Percentiles rank a stretch among this genome's conserved stretches.
Conservation (phyloP, 1,140 invertebrate genomes). For the Drosophila asahinai region DNA sequence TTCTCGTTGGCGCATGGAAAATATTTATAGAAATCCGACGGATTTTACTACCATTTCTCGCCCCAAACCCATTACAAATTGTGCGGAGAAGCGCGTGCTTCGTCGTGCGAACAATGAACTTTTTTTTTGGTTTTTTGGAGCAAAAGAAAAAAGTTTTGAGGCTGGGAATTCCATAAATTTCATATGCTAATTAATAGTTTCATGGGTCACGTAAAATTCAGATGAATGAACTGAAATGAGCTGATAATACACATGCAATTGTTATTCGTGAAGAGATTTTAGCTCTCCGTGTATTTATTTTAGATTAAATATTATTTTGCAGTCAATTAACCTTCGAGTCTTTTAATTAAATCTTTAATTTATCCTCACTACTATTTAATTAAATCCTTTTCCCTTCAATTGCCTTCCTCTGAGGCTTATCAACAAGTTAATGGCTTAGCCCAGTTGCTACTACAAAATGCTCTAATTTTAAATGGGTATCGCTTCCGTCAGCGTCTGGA, state of each 20-base stretch:
- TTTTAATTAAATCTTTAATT: constrained; percentile 1
- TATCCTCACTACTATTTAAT: not conserved
- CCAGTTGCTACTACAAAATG: constrained; percentile 40
- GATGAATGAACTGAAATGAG: constrained; percentile 38
- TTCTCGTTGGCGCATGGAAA: constrained; percentile 62
- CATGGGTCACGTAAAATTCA: constrained; percentile 33
- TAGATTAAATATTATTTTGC: not conserved
- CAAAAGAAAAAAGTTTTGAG: constrained; percentile 45
- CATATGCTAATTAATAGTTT: constrained; percentile 62
- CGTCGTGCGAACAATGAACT: constrained; percentile 50
- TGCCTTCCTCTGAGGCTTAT: not conserved
- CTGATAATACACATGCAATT: not conserved
- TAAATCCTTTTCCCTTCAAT: not conserved
- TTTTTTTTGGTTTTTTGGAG: constrained; percentile 37
- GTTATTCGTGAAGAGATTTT: not conserved
- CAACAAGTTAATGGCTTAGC: constrained; percentile 4
- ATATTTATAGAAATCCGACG: constrained; percentile 76
- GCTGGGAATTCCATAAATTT: constrained; percentile 57
- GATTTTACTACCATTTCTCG: constrained; percentile 30
- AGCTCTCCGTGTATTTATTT: not conserved
- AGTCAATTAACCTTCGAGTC: not conserved
- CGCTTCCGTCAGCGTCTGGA: constrained; percentile 15
- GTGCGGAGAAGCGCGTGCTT: constrained; percentile 31
- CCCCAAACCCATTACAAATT: constrained; percentile 44
- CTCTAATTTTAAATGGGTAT: constrained; percentile 28